Base-by-base conservation (phyloP, 2,113 vertebrate genomes). In the Saguinus midas region DNA sequence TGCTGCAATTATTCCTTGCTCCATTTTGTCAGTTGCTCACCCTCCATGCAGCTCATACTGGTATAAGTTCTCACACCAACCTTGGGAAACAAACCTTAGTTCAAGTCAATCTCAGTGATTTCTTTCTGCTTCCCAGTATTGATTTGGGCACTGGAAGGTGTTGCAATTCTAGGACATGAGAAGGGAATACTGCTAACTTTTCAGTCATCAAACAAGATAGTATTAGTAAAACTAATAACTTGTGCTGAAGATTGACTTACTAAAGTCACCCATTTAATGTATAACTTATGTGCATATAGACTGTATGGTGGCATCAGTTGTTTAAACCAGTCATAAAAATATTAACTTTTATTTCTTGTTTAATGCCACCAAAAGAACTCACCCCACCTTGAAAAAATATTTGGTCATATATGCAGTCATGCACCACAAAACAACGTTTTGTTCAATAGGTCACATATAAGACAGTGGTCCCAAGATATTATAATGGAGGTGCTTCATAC, bases 261-360 rank as follows among this genome's bases (percentile, higher is more conserved):
- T 93, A 80, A 68, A 78, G 32, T 48, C 23, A n/a, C 18, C 27
- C 48, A 50, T 23, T 75, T 78, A 92, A 52, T 48, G 9, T 3
- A 72, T 20, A 87, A 78, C 40, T 75, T 88, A 79, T 16, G 21
- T 68, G 58, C 10, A 23, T 86, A 43, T 61, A 90, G 48, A 81
- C 35, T 94, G 43, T 18, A 48, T n/a, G 32, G 6, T 82, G 27
- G 29, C 16, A 72, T 37, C 35, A 35, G 13, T 40, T 94, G 6
- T 86, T 82, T 66, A 85, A 88, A n/a, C 25, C 81, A 79, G 35
- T 78, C 75, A 76, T 79, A 79, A 64, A 84, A 90, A 94, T 35
- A 73, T 32, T 93, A 80, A 57, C 8, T 78, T 88, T 80, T 94
- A 20, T 92, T 78, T 89, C 40, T 82, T n/a, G 8, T 73, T 97